phyloP scores from a whole-genome alignment of 2,797 vertebrate species.

The Phrynocephalus vlangalii region DNA sequence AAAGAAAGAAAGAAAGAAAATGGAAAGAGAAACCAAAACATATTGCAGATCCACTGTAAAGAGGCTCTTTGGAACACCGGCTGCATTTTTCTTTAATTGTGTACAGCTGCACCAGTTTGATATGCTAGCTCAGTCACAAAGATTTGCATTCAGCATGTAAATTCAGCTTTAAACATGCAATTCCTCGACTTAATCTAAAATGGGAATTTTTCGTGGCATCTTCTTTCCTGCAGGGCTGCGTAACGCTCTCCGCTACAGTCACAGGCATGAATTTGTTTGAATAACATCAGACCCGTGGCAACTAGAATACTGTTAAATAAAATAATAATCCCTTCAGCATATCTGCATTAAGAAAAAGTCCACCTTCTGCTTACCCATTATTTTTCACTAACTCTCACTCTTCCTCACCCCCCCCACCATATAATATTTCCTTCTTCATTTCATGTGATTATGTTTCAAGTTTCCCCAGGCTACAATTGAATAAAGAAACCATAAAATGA shows the following conservation, averaged over 20 bases:
- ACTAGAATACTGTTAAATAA: constrained; percentile 60
- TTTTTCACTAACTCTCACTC: background rate
- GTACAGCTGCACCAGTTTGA: constrained; percentile 57
- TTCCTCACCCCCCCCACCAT: background rate
- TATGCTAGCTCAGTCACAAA: constrained; percentile 58
- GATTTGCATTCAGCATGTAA: constrained; percentile 54
- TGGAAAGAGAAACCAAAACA: background rate
- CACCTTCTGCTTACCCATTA: constrained; percentile 32
- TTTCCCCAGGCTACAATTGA: constrained; percentile 34
- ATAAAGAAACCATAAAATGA: constrained; percentile 6
- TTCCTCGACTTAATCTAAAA: constrained; percentile 52
- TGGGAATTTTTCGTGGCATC: constrained; percentile 55
- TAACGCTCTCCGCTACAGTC: constrained; percentile 44
- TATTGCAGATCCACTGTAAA: constrained; percentile 16
- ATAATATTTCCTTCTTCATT: background rate
- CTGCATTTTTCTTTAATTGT: constrained; percentile 58
- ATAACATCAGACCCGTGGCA: constrained; percentile 52
- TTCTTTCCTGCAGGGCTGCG: constrained; percentile 48
- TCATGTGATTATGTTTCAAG: constrained; percentile 22
- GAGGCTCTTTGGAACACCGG: constrained; percentile 34
- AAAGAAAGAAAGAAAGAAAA: too few species aligned
- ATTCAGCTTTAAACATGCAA: constrained; percentile 63
- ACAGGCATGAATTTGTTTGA: constrained; percentile 56
- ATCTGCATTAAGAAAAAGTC: constrained; percentile 42
- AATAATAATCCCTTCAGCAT: constrained; percentile 54